Evolutionary conservation across 2,888 invertebrate genomes (phyloP).

Genomic region (Neocrepidodera transversa): DNA sequence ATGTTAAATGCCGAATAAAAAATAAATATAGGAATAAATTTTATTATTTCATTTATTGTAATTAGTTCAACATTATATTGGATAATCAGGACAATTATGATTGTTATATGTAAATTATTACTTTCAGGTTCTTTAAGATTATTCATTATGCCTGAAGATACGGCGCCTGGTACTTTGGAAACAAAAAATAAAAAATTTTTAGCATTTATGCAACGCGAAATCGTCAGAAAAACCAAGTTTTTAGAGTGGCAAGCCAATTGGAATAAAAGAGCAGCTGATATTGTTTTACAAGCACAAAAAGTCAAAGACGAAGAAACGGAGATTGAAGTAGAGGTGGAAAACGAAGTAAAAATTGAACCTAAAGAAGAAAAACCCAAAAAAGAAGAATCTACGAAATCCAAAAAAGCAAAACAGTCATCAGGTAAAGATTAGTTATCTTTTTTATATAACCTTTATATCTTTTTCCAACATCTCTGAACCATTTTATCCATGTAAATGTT

Average conservation of each 20-base stretch:
- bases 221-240: slow-evolving; percentile 63
- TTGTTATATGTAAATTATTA: too few species aligned
- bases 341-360: slow-evolving; percentile 48
- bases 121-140: slow-evolving; percentile 68
- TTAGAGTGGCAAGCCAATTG: slow-evolving; percentile 70
- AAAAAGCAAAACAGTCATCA: neutral
- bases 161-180: slow-evolving; percentile 50
- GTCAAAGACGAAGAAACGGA: too few species aligned
- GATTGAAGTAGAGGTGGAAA: slow-evolving; percentile 62
- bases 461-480: too few species aligned
- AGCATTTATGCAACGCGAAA: slow-evolving; percentile 63
- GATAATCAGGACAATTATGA: too few species aligned
- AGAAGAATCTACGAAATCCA: neutral
- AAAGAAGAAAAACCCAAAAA: neutral
- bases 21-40: neutral
- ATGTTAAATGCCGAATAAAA: slow-evolving; percentile 7
- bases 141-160: slow-evolving; percentile 63
- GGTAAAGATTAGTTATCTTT: too few species aligned
- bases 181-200: slow-evolving; percentile 54
- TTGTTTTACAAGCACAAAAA: slow-evolving; percentile 45
- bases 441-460: too few species aligned
- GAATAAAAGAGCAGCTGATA: slow-evolving; percentile 60
- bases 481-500: too few species aligned
- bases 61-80: too few species aligned
- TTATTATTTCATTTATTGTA: too few species aligned